phyloP scores from a whole-genome alignment of 2,797 vertebrate species.

The Arrhamphus sclerolepis region DNA sequence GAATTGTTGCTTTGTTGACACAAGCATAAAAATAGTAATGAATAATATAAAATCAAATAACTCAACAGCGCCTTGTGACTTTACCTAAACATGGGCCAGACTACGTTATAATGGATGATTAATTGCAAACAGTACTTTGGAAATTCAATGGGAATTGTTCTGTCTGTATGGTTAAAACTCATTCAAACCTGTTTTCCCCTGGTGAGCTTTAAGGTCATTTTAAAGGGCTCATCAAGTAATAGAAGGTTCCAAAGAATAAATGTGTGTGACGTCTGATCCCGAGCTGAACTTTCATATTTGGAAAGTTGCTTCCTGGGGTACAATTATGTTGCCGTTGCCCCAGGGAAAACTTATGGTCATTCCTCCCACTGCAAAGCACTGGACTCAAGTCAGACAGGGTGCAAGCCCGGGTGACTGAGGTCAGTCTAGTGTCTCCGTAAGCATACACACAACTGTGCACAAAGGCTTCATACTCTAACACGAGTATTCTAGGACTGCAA shows the following conservation, averaged over 20 bases:
- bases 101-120: constrained; percentile 39
- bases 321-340: constrained; percentile 56
- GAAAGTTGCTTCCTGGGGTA: constrained; percentile 57
- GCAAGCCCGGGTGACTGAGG: constrained; percentile 58
- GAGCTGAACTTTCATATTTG: constrained; percentile 57
- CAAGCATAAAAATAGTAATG: constrained; percentile 43
- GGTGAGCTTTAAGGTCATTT: constrained; percentile 48
- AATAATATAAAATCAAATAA: constrained; percentile 41
- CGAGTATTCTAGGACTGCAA: constrained; percentile 1
- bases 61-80: constrained; percentile 42
- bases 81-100: constrained; percentile 37
- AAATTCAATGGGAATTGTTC: constrained; percentile 67
- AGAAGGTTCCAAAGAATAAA: constrained; percentile 28
- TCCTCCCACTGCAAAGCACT: constrained; percentile 53
- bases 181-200: constrained; percentile 44
- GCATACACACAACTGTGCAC: constrained; percentile 11
- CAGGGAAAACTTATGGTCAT: constrained; percentile 50
- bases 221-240: constrained; percentile 40
- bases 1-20: constrained; percentile 51
- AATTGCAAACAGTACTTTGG: constrained; percentile 35
- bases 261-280: constrained; percentile 24
- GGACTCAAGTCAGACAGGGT: constrained; percentile 53
- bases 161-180: constrained; percentile 36
- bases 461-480: background rate
- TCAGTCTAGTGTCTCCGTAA: constrained; percentile 40